Percentiles rank a stretch among this genome's conserved stretches.
Evolutionary conservation across 2,888 invertebrate genomes (phyloP).

Genomic region (Oxystoma pomonae): DNA sequence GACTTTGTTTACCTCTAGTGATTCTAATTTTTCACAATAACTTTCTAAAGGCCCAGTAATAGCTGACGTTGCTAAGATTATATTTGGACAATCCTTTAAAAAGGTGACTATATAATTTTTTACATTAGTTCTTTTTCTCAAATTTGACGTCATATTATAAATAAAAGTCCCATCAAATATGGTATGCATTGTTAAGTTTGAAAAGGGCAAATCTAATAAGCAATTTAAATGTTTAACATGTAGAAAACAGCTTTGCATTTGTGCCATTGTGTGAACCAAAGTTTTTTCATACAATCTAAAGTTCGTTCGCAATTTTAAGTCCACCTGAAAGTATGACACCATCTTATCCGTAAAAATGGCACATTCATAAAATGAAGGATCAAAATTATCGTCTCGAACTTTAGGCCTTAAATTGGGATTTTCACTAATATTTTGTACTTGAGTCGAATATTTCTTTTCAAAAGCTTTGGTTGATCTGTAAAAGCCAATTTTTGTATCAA

Average conservation of each 20-base stretch:
- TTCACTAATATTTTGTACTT: constrained; percentile 39
- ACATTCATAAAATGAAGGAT: constrained; percentile 55
- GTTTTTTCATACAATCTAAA: constrained; percentile 55
- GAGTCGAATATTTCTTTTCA: constrained; percentile 48
- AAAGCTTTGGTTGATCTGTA: constrained; percentile 46
- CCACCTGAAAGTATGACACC: constrained; percentile 56
- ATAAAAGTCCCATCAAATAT: constrained; percentile 71
- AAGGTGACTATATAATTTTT: constrained; percentile 30
- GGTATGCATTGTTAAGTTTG: constrained; percentile 55
- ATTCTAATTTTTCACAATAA: constrained; percentile 1
- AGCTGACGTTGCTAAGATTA: neutral
- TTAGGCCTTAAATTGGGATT: constrained; percentile 9
- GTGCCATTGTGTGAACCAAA: constrained; percentile 60
- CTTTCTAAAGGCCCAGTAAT: neutral
- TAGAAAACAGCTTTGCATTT: constrained; percentile 61
- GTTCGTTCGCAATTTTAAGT: constrained; percentile 50
- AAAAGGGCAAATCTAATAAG: constrained; percentile 58
- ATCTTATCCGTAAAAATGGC: constrained; percentile 56
- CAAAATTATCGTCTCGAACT: constrained; percentile 29
- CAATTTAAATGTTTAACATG: constrained; percentile 61
- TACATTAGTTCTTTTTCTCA: constrained; percentile 46
- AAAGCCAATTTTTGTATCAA: constrained; percentile 57
- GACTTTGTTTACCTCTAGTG: constrained; percentile 4
- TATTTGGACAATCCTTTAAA: constrained; percentile 26
- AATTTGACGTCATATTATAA: constrained; percentile 65